Base-by-base conservation (phyloP, 2,113 vertebrate genomes). In the Malurus elegans region DNA sequence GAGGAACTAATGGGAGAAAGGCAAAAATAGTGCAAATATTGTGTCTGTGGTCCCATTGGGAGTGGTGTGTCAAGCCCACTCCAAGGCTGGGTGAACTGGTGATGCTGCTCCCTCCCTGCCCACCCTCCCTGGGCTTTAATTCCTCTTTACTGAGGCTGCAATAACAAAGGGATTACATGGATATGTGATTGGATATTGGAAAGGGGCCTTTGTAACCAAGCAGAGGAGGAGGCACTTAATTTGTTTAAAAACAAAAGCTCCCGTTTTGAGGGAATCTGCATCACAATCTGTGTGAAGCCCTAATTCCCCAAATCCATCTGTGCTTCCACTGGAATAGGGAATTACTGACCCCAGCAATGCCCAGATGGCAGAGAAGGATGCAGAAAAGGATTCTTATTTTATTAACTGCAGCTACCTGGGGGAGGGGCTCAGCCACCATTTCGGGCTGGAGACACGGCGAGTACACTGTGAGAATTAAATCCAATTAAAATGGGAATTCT, bases 301-400 rank as follows among this genome's bases (percentile, higher is more conserved):
- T 97, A 94, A 97, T 97, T 94, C 94, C 82, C n/a, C 48, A 36
- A 76, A 92, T 80, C 96, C 94, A 83, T 96, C 94, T 96, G 82
- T 94, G 75, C 83, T 93, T 64, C 72, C 78, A 67, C 15, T 38
- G 45, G 78, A 10, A 14, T 0, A 56, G 79, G 64, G 82, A 96
- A 93, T 96, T 95, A 92, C 64, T 67, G 82, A 75, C 50, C 65
- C 82, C 3, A 34, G 48, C 48, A 42, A 32, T 65, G 79, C n/a
- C 85, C 95, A 97, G 93, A 94, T 96, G 90, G 95, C 72, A 92
- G 88, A 94, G 45, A 48, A 90, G 48, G 79, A 48, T 54, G 75
- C 67, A 88, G 85, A 83, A 85, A 94, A 44, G 31, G 64, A 56
- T 86, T 74, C 25, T 89, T 80, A 44, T 71, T 92, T 94, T 79